Evolutionary conservation across 2,888 invertebrate species (phyloP).

Genomic region (Rosalia funebris): DNA sequence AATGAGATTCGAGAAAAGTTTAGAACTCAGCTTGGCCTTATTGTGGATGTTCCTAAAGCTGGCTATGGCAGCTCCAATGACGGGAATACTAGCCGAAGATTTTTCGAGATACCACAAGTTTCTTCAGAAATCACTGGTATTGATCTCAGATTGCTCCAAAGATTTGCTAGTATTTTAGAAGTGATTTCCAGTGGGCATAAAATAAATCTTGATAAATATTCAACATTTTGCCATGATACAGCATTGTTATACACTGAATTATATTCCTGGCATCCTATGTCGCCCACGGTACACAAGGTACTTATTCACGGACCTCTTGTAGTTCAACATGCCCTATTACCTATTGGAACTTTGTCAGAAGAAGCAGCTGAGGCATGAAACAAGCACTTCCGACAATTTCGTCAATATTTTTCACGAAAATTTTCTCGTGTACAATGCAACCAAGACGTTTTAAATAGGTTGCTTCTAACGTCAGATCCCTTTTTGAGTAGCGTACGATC

Average conservation of each 20-base stretch:
- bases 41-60: slow-evolving; percentile 7
- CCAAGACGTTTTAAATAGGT: background rate
- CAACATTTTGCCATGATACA: too few relatives aligned
- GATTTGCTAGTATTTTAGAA: slow-evolving; percentile 35
- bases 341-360: background rate
- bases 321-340: background rate
- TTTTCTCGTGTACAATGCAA: background rate
- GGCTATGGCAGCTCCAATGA: background rate
- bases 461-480: background rate
- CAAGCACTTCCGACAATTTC: background rate
- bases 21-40: slow-evolving; percentile 30
- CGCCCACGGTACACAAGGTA: slow-evolving; percentile 30
- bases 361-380: background rate
- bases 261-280: slow-evolving; percentile 41
- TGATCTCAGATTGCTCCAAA: slow-evolving; percentile 29
- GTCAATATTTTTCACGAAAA: background rate
- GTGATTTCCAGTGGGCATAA: background rate
- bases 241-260: background rate
- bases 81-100: slow-evolving; percentile 34
- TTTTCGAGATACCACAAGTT: slow-evolving; percentile 34
- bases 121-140: slow-evolving; percentile 27
- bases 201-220: too few relatives aligned
- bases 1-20: slow-evolving; percentile 15
- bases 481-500: background rate
- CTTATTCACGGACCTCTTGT: background rate